Base-by-base conservation (phyloP, 1,140 invertebrate genomes). In the Pachyrhynchus sulphureomaculatus region DNA sequence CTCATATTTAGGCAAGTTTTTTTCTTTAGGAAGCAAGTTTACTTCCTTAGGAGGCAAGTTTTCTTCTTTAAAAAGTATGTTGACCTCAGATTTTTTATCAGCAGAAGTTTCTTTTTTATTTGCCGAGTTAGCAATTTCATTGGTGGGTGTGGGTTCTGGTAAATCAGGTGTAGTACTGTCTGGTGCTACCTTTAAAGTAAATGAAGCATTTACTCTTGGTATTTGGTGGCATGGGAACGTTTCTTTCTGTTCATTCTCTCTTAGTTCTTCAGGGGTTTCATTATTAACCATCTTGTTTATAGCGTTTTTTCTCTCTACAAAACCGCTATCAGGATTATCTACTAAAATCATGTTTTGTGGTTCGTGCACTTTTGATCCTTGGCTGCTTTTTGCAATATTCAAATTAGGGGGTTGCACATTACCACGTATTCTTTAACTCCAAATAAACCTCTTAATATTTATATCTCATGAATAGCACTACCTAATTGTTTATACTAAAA, bases 271-370 rank as follows among this genome's bases (percentile, higher is more conserved):
- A 10, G 23, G 6, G 6, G 15, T 15, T 39, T 37, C 33, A 21
- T 33, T 53, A 36, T 37, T 53, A 39, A 53, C 49, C 49, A 53
- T 53, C 26, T 17, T 53, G 26, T 39, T 53, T 15, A 53, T 18
- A 2, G 47, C 32, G 32, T 34, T 49, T 18, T 49, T 49, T 6
- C 47, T 10, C 12, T 49, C 47, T 29, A 29, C 26, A 29, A 29
- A 29, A 10, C 2, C 26, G 26, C 12, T 29, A 9, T 29, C 26
- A 6, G 26, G 26, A 29, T 29, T 29, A 6, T 29, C 26, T 6
- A 29, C 26, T 10, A 29, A 6, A 9, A 29, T 29, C 26, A 29
- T 29, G 26, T 29, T 29, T 29, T 29, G 26, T 6, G 26, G 6
- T 6, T 29, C 1, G 6, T 29, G 26, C 26, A 9, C 12, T 29